Conservation (phyloP, 2,888 invertebrate species). For the Alsophila aescularia region DNA sequence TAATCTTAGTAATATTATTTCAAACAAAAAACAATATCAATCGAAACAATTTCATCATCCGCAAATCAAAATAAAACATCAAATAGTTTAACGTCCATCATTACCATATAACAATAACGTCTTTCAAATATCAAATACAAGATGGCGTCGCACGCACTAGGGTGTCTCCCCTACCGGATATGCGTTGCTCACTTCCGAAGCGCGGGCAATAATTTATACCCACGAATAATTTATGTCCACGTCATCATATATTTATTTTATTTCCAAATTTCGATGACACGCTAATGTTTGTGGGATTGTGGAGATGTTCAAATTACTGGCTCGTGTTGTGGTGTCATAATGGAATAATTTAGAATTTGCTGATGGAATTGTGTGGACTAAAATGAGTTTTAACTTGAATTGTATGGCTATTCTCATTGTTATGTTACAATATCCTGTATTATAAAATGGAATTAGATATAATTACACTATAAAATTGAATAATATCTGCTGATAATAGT, state of each 20-base stretch:
- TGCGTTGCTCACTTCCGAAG: constrained; percentile 67
- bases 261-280: constrained; percentile 62
- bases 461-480: too few relatives aligned
- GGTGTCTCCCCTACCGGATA: constrained; percentile 74
- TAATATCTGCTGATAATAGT: too few relatives aligned
- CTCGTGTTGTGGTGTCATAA: constrained; percentile 34
- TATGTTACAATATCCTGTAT: too few relatives aligned
- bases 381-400: constrained; percentile 14
- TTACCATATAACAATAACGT: constrained; percentile 59
- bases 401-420: not conserved
- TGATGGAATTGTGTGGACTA: constrained; percentile 15
- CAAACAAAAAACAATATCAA: not conserved
- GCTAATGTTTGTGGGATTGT: constrained; percentile 63
- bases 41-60: not conserved
- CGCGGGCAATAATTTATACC: constrained; percentile 63
- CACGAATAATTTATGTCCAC: constrained; percentile 36
- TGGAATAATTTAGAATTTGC: constrained; percentile 21
- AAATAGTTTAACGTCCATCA: constrained; percentile 31
- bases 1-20: too few relatives aligned
- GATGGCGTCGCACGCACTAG: constrained; percentile 67
- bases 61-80: constrained; percentile 17
- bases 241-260: constrained; percentile 69
- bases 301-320: constrained; percentile 47
- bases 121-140: constrained; percentile 64
- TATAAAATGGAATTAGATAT: too few relatives aligned